Conservation (phyloP, 2,797 vertebrate genomes). For the Pseudotriccus pelzelni region DNA sequence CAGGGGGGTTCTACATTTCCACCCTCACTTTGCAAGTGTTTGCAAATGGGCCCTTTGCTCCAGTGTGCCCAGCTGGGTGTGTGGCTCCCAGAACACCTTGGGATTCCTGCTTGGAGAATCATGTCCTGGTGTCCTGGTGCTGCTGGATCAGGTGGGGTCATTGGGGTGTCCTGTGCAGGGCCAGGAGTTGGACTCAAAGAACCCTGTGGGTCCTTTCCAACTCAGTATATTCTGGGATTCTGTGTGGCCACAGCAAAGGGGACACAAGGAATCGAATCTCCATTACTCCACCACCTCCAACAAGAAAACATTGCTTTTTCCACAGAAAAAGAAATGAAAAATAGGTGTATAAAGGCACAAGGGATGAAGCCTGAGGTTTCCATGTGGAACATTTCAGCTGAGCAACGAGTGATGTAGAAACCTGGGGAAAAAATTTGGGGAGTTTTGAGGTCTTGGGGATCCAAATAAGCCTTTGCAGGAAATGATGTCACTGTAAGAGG, state of each 20-base stretch:
- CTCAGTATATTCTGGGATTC: too few species aligned
- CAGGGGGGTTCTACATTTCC: not conserved
- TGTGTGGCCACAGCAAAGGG: fast-evolving
- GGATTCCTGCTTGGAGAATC: not conserved
- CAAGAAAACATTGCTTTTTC: not conserved
- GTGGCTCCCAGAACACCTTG: not conserved
- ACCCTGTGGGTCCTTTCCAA: too few species aligned
- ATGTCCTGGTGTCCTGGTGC: fast-evolving
- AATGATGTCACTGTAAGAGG: not conserved
- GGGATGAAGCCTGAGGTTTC: not conserved
- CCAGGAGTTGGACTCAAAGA: too few species aligned
- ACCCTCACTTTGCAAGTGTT: not conserved
- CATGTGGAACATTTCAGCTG: not conserved
- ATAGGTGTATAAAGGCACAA: not conserved
- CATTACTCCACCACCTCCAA: not conserved
- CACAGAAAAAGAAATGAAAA: not conserved
- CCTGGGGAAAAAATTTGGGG: not conserved
- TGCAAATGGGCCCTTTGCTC: not conserved
- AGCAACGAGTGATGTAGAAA: not conserved
- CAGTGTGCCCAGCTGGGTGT: not conserved
- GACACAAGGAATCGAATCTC: fast-evolving
- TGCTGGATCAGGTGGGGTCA: not conserved
- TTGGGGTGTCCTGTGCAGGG: too few species aligned
- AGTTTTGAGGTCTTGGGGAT: not conserved
- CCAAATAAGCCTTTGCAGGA: not conserved